Evolutionary conservation across 2,113 vertebrate species (phyloP).

Genomic region (Elanus axillaris): DNA sequence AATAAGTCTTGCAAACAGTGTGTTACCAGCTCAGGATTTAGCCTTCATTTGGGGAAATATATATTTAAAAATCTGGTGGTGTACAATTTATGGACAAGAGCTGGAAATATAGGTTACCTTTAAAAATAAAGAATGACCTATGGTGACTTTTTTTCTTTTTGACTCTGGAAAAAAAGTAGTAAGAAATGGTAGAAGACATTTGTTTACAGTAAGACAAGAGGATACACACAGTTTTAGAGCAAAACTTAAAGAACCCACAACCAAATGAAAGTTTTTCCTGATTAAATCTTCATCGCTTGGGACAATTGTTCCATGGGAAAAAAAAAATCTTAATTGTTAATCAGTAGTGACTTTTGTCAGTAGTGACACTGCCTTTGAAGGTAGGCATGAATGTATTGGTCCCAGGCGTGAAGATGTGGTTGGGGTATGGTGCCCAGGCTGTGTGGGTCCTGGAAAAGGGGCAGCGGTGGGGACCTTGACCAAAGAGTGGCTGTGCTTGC

Average conservation of each 20-base stretch:
- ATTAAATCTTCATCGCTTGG: neutral
- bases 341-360: neutral
- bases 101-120: neutral
- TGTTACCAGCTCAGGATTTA: neutral
- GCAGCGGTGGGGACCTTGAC: neutral
- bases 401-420: neutral
- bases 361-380: neutral
- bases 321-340: neutral
- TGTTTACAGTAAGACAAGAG: neutral
- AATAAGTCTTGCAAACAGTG: neutral
- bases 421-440: neutral
- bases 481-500: neutral
- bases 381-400: neutral
- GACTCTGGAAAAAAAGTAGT: neutral
- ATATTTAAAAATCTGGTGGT: neutral
- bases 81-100: neutral
- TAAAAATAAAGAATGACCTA: neutral
- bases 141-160: fast-evolving
- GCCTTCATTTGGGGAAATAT: neutral
- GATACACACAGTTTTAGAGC: neutral
- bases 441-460: neutral
- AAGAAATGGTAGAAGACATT: neutral
- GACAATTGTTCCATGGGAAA: neutral
- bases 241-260: neutral
- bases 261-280: neutral